These are phyloP conservation scores for Anthopleura sola DNA, from an alignment of 64 coral and sea anemone species.

Conservation along the genomic window DNA sequence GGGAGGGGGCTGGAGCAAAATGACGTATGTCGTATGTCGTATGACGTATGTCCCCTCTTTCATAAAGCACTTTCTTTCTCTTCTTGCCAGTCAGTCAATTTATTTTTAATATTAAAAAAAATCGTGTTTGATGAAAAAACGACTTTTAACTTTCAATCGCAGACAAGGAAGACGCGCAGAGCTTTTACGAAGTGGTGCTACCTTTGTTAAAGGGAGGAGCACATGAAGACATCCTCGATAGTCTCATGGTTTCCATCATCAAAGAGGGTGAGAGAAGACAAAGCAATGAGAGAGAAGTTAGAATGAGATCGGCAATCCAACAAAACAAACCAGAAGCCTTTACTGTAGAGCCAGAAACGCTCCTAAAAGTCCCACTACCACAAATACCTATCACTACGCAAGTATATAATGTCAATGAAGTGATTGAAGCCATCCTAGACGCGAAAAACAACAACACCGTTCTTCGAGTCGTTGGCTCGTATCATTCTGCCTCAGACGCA, in stretches of 20 bases:
- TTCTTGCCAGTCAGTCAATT: too few relatives aligned
- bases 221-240: background rate
- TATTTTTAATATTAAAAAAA: too few relatives aligned
- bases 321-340: background rate
- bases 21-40: too few relatives aligned
- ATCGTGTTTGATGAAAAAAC: too few relatives aligned
- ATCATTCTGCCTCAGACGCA: conserved; percentile 16
- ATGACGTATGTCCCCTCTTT: too few relatives aligned
- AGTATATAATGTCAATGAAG: conserved; percentile 32
- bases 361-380: too few relatives aligned
- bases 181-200: background rate
- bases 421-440: conserved; percentile 16
- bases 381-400: background rate
- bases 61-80: too few relatives aligned
- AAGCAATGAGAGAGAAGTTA: background rate
- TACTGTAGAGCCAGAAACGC: too few relatives aligned
- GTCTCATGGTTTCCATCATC: conserved; percentile 5
- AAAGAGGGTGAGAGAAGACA: background rate
- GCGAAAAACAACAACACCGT: conserved; percentile 39
- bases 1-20: too few relatives aligned
- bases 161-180: background rate
- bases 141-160: background rate
- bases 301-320: too few relatives aligned
- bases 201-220: background rate
- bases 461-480: conserved; percentile 52